Evolutionary conservation across 2,797 vertebrate genomes (phyloP), one percentile per base, ranked within the genome.

Genomic region (Gastrophryne carolinensis): DNA sequence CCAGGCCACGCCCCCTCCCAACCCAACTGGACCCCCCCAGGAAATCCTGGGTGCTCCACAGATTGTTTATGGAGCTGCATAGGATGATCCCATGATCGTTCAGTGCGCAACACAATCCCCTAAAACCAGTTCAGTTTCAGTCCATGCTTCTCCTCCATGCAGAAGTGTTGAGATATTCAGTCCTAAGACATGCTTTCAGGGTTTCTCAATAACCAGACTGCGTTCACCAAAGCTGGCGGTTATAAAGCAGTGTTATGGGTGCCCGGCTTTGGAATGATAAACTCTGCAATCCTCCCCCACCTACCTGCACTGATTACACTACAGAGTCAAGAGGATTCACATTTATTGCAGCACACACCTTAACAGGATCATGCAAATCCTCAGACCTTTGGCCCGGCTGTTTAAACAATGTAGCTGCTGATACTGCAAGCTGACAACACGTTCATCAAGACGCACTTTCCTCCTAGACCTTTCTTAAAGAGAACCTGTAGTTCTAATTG

Each of bases 361-460:
- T 64, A 79, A 72, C 52, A 81, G 70, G 72, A 75, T 73, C 73
- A 71, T 75, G 27, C 7, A 0, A 79, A 79, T 81, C 1, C 5
- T 54, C 79, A 83, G 87, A 89, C 87, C 89, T 89, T 89, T 86
- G 87, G 83, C 87, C 83, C 70, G 21, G 13, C 77, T 87, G 82
- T 84, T 84, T 83, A 89, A 87, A 89, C 86, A 89, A 80, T 73
- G 80, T 82, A 79, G 79, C 75, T n/a, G 72, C 83, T 82, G 84
- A 84, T 83, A 84, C 13, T 15, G n/a, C 37, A 44, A 17, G 39
- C 39, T 44, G 5, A 10, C 24, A 39, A 19, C 12, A 50, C 21
- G 29, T 53, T 35, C 47, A 52, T 52, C 24, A 30, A 64, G 39
- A 44, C 9, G 1, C 9, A 34, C n/a, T n/a, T n/a, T n/a, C n/a